A percentile compares a stretch with the other conserved stretches of the same genome.
Conservation (phyloP, 92 coral and sea anemone species). For the Porites divaricata region DNA sequence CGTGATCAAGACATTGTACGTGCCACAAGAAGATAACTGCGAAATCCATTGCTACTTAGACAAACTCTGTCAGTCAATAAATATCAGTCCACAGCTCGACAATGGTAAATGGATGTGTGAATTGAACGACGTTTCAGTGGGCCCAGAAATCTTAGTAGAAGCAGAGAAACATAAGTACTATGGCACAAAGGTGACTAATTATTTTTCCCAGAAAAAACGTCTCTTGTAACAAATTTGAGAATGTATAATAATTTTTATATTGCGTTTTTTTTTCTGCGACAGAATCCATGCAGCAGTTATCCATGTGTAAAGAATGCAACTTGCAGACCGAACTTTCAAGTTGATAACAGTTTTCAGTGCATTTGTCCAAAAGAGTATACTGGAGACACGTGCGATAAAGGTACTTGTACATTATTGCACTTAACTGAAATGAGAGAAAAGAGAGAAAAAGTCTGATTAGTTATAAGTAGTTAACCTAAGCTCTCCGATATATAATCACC, state of each 20-base stretch:
- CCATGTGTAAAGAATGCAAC: slow-evolving; percentile 19
- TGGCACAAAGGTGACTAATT: slow-evolving; percentile 8
- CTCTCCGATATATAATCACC: background rate
- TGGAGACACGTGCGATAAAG: slow-evolving; percentile 2
- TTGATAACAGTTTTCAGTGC: slow-evolving; percentile 22
- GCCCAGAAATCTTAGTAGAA: background rate
- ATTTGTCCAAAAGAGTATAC: slow-evolving; percentile 32
- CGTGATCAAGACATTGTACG: slow-evolving; percentile 14
- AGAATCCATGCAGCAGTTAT: slow-evolving; percentile 26
- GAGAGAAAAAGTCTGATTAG: no score
- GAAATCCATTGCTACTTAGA: slow-evolving; percentile 6
- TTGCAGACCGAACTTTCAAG: slow-evolving; percentile 20
- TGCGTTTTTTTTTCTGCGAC: background rate
- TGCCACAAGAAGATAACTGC: slow-evolving; percentile 14
- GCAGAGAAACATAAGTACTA: background rate
- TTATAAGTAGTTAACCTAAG: background rate
- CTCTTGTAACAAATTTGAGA: background rate
- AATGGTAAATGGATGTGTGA: slow-evolving; percentile 16
- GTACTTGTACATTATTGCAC: background rate
- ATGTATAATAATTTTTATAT: no score
- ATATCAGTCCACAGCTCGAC: slow-evolving; percentile 6
- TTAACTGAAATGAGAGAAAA: background rate
- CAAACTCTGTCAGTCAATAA: slow-evolving; percentile 32
- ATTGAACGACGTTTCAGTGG: slow-evolving; percentile 10
- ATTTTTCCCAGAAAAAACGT: background rate